Conservation (phyloP, 2,888 invertebrate genomes). For the Agrochola circellaris region DNA sequence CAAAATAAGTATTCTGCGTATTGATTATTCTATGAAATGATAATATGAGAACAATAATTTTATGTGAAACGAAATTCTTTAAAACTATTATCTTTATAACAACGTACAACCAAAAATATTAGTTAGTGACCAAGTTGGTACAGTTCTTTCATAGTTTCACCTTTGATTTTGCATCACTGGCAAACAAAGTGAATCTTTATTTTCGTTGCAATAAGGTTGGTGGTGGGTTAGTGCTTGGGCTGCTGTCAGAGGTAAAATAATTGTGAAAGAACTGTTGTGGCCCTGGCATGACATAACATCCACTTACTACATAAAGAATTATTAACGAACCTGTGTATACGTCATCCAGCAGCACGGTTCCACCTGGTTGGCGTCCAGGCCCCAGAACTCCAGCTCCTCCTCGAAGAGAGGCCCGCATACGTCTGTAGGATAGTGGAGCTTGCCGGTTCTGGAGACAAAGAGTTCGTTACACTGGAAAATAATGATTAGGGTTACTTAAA, state of each 20-base stretch:
- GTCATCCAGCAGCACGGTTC: conserved; percentile 99
- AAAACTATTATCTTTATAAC: no score
- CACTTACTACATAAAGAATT: neutral
- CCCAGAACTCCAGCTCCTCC: conserved; percentile 99
- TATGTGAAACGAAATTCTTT: no score
- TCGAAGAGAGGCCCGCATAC: conserved; percentile 99
- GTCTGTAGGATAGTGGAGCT: conserved; percentile 99
- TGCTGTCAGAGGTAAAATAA: neutral
- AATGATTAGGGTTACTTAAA: neutral
- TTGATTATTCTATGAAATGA: no score
- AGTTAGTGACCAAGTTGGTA: neutral
- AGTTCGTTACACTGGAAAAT: conserved; percentile 6
- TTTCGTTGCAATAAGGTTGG: neutral
- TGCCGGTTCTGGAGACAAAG: conserved; percentile 94
- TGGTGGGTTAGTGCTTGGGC: neutral
- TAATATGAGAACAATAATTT: no score
- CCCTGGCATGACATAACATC: neutral
- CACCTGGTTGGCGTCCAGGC: conserved; percentile 99
- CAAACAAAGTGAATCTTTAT: neutral
- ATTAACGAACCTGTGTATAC: conserved; percentile 94
- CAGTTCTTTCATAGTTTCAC: neutral
- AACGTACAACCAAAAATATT: neutral
- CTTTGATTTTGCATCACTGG: neutral
- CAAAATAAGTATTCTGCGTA: no score
- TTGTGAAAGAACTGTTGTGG: neutral